Percentiles rank a stretch among this genome's conserved stretches.
Evolutionary conservation across 35 echinoderm and acorn worm genomes (phyloP).

Genomic region (Apostichopus californicus): DNA sequence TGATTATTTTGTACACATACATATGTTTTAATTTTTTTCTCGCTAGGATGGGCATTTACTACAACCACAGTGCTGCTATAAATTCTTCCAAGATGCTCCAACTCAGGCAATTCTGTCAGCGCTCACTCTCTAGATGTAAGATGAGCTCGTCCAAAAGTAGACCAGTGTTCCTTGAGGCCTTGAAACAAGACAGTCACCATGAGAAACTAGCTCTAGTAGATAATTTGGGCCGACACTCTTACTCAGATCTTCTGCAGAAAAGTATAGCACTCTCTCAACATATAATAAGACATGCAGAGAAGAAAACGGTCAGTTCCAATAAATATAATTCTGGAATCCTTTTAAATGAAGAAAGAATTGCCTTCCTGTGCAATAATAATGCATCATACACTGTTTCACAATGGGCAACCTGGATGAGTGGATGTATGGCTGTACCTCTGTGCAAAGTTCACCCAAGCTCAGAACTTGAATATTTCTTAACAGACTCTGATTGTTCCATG

Average conservation of each 20-base stretch:
- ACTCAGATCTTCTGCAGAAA: conserved; percentile 58
- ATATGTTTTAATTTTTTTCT: neutral
- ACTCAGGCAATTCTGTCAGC: neutral
- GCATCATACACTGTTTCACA: conserved; percentile 75
- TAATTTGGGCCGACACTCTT: conserved; percentile 70
- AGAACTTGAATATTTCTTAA: conserved; percentile 79
- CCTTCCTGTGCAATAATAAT: conserved; percentile 91
- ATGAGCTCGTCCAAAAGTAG: neutral
- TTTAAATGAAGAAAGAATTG: conserved; percentile 82
- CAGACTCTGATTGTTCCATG: conserved; percentile 75
- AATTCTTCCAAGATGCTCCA: neutral
- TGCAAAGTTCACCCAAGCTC: conserved; percentile 78
- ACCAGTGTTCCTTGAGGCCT: conserved; percentile 76
- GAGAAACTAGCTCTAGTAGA: conserved; percentile 76
- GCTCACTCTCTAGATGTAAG: neutral
- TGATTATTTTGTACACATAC: too few relatives aligned
- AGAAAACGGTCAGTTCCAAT: conserved; percentile 30
- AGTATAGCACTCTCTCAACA: conserved; percentile 68
- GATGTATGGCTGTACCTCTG: conserved; percentile 84
- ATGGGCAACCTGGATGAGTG: conserved; percentile 94
- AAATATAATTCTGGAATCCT: conserved; percentile 65
- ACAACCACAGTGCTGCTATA: neutral
- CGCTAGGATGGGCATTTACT: neutral
- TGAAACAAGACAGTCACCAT: conserved; percentile 55
- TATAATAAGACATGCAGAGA: conserved; percentile 63